Percentiles rank a stretch among this genome's conserved stretches.
These are phyloP conservation scores for Microtus pennsylvanicus DNA, from an alignment of 2,113 vertebrate genomes.

Conservation along the genomic window DNA sequence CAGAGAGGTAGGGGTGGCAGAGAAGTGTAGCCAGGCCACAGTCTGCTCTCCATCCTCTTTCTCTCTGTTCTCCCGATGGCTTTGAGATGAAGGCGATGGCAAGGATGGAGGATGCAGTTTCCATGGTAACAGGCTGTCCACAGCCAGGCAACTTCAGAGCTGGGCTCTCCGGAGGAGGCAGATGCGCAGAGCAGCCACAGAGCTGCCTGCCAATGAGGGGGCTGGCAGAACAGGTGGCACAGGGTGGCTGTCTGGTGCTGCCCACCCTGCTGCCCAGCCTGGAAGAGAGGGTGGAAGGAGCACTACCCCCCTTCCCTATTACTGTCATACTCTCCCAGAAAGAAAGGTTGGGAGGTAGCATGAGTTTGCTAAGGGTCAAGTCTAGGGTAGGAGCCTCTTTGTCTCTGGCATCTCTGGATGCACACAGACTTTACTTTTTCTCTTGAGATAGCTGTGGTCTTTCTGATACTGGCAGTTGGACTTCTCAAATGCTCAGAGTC, in stretches of 20 bases:
- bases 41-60: constrained; percentile 59
- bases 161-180: constrained; percentile 76
- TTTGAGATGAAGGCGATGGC: constrained; percentile 80
- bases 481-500: constrained; percentile 9
- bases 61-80: constrained; percentile 75
- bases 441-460: background rate
- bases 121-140: constrained; percentile 81
- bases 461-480: constrained; percentile 37
- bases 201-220: constrained; percentile 74
- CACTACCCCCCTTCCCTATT: background rate
- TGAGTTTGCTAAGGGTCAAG: background rate
- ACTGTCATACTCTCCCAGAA: constrained; percentile 5
- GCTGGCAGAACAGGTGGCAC: constrained; percentile 76
- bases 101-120: constrained; percentile 82
- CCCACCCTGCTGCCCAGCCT: constrained; percentile 61
- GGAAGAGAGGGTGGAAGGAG: constrained; percentile 23
- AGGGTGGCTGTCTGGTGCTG: constrained; percentile 56
- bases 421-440: background rate
- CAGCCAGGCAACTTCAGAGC: constrained; percentile 78
- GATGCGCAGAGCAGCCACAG: constrained; percentile 74
- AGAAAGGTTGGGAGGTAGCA: background rate
- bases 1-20: background rate
- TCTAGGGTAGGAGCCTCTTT: background rate
- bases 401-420: background rate
- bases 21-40: constrained; percentile 46